Evolutionary conservation across 2,888 invertebrate species (phyloP).

Genomic region (Cryptops parisi): DNA sequence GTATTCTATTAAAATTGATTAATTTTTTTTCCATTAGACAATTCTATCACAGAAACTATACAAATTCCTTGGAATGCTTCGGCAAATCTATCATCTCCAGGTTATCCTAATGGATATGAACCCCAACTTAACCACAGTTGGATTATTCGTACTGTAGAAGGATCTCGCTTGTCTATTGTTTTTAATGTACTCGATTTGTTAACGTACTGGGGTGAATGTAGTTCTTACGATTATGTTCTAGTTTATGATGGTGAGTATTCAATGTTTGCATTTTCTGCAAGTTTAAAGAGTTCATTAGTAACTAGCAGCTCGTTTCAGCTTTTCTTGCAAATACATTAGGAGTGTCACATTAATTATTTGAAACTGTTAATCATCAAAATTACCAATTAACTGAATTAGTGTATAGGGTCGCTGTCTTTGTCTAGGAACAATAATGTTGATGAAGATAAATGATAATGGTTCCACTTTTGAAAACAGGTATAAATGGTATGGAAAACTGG

Average conservation of each 20-base stretch:
- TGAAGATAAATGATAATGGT: background rate
- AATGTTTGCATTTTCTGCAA: too few relatives aligned
- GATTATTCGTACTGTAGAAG: slow-evolving; percentile 39
- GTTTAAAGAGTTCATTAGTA: too few relatives aligned
- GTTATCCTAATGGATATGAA: slow-evolving; percentile 46
- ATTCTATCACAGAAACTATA: too few relatives aligned
- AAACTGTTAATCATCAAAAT: too few relatives aligned
- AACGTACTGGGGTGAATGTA: slow-evolving; percentile 39
- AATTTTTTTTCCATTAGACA: too few relatives aligned
- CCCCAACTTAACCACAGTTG: slow-evolving; percentile 52
- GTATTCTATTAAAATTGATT: too few relatives aligned
- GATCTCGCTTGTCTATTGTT: slow-evolving; percentile 29
- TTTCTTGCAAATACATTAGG: too few relatives aligned
- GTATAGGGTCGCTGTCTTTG: too few relatives aligned
- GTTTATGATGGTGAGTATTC: slow-evolving; percentile 44
- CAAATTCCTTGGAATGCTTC: slow-evolving; percentile 16
- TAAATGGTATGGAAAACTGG: background rate
- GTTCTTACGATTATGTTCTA: slow-evolving; percentile 44
- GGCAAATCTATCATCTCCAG: slow-evolving; percentile 46
- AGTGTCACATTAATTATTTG: too few relatives aligned
- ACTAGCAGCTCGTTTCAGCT: too few relatives aligned
- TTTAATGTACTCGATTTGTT: slow-evolving; percentile 37
- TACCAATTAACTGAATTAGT: too few relatives aligned
- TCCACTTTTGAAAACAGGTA: background rate
- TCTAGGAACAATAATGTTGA: too few relatives aligned